Conservation (phyloP, 2,797 vertebrate species). For the Typhlichthys subterraneus region DNA sequence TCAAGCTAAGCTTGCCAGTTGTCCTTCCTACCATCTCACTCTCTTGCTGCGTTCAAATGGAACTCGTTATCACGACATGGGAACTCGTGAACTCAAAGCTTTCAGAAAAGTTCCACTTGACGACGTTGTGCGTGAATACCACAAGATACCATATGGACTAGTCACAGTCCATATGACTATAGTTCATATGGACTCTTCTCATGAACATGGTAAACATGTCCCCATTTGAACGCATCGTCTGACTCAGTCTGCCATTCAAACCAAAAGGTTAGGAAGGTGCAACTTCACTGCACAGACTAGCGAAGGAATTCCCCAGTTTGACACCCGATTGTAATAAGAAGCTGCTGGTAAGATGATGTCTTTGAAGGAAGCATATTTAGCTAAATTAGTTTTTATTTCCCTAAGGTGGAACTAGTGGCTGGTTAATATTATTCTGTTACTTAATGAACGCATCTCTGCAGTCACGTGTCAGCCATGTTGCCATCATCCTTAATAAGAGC, state of each 20-base stretch:
- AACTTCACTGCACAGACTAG: neutral
- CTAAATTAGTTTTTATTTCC: conserved; percentile 16
- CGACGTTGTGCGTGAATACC: too few relatives aligned
- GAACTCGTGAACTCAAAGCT: too few relatives aligned
- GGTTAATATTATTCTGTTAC: neutral
- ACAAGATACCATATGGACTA: too few relatives aligned
- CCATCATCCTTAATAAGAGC: conserved; percentile 42
- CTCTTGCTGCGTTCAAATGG: conserved; percentile 6
- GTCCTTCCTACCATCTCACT: conserved; percentile 43
- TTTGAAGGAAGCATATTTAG: conserved; percentile 21
- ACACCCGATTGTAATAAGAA: neutral
- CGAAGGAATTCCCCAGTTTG: conserved; percentile 2
- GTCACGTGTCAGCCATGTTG: conserved; percentile 30
- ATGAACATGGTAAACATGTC: too few relatives aligned
- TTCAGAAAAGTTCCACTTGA: too few relatives aligned
- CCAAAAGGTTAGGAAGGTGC: conserved; percentile 36
- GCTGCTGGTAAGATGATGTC: conserved; percentile 12
- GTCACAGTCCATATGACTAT: too few relatives aligned
- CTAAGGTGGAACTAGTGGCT: neutral
- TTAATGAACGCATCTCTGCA: conserved; percentile 2
- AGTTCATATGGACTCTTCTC: too few relatives aligned
- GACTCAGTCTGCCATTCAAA: conserved; percentile 48
- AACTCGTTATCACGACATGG: too few relatives aligned
- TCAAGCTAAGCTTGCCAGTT: conserved; percentile 46
- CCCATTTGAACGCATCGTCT: too few relatives aligned